These are phyloP conservation scores for Microcebus lehilahytsara DNA, from an alignment of 2,113 vertebrate genomes.

Conservation along the genomic window DNA sequence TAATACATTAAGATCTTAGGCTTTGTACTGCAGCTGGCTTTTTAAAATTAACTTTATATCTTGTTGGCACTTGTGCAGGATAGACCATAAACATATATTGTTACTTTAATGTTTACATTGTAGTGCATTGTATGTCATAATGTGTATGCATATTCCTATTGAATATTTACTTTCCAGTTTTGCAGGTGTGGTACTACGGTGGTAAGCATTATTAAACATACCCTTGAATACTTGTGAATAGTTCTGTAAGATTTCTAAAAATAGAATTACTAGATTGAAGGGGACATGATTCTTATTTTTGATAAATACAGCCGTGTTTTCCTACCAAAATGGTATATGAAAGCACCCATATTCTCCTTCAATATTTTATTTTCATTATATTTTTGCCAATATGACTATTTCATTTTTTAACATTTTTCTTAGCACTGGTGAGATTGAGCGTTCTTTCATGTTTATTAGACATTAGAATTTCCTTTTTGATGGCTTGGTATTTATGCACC, in stretches of 20 bases:
- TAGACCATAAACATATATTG: not conserved
- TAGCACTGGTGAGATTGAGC: not conserved
- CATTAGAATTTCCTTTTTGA: not conserved
- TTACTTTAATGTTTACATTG: not conserved
- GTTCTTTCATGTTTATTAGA: not conserved
- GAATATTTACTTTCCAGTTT: not conserved
- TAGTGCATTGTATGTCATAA: not conserved
- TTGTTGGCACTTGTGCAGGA: not conserved
- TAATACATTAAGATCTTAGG: not conserved
- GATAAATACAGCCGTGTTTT: not conserved
- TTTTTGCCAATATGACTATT: not conserved
- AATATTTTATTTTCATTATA: not conserved
- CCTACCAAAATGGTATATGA: not conserved
- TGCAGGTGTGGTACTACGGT: not conserved
- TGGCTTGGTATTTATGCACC: not conserved
- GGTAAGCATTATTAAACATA: not conserved
- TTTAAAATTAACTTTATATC: not conserved
- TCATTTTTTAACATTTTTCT: not conserved
- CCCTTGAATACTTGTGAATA: not conserved
- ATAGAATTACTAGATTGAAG: not conserved
- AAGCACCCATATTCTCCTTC: not conserved
- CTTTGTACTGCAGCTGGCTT: not conserved
- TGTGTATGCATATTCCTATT: not conserved
- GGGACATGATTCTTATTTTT: not conserved
- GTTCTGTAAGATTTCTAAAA: not conserved